Conservation (phyloP, 2,888 invertebrate species). For the Strigamia crassipes region DNA sequence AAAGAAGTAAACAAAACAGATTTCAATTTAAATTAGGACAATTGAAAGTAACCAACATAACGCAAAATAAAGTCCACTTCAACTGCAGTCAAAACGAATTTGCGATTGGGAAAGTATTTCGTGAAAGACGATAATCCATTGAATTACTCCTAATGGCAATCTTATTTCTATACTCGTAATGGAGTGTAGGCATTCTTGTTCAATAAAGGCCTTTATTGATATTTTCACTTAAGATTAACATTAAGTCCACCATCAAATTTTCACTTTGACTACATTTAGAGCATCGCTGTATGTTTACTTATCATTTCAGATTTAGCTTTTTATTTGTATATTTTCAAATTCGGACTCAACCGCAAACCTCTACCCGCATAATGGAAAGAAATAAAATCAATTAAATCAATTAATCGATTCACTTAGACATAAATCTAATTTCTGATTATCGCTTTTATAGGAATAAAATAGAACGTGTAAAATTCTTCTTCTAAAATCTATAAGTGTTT, state of each 20-base stretch:
- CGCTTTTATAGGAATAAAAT: too few species aligned
- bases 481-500: too few species aligned
- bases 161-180: neutral
- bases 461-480: too few species aligned
- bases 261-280: neutral
- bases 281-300: too few species aligned
- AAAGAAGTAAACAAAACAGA: too few species aligned
- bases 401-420: neutral
- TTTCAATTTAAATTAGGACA: neutral
- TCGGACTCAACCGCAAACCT: neutral
- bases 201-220: neutral
- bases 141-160: neutral
- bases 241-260: neutral
- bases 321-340: neutral
- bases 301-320: too few species aligned
- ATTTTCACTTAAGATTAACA: neutral
- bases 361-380: neutral
- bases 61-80: neutral
- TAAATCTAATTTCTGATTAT: neutral
- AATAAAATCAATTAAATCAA: too few species aligned
- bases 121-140: constrained; percentile 21
- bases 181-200: neutral
- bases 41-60: neutral
- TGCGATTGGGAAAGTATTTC: neutral
- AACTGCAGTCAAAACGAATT: constrained; percentile 10